A percentile compares a stretch with the other conserved stretches of the same genome.
Evolutionary conservation across 2,113 vertebrate genomes (phyloP).

Genomic region (Amazona vittata): DNA sequence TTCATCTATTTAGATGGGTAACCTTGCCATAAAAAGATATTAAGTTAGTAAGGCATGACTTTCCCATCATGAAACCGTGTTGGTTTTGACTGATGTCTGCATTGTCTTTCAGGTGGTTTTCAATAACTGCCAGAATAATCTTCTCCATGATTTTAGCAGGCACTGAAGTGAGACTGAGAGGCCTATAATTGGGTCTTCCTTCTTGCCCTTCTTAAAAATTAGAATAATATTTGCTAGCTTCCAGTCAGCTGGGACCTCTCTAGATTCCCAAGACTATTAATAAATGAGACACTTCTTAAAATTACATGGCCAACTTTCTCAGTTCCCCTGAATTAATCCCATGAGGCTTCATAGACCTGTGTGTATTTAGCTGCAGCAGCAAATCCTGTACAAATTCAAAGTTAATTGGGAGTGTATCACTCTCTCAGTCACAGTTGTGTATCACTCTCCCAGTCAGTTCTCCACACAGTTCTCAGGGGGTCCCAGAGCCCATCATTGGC

Average conservation of each 20-base stretch:
- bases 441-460: not conserved
- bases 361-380: not conserved
- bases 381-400: not conserved
- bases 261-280: not conserved
- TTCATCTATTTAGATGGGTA: not conserved
- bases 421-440: not conserved
- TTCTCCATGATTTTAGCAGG: not conserved
- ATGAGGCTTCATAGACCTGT: not conserved
- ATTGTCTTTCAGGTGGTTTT: not conserved
- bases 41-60: not conserved
- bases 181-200: not conserved
- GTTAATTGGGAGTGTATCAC: not conserved
- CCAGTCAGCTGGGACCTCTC: not conserved
- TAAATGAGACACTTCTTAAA: not conserved
- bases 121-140: not conserved
- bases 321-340: not conserved
- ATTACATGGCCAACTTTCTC: not conserved
- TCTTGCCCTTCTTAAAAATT: not conserved
- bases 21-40: not conserved
- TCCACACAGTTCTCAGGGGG: accelerated
- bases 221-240: not conserved
- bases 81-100: not conserved
- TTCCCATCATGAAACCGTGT: not conserved
- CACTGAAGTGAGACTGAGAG: not conserved
- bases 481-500: not conserved